Conservation (phyloP, 2,888 invertebrate species). For the Aphodius sticticus region DNA sequence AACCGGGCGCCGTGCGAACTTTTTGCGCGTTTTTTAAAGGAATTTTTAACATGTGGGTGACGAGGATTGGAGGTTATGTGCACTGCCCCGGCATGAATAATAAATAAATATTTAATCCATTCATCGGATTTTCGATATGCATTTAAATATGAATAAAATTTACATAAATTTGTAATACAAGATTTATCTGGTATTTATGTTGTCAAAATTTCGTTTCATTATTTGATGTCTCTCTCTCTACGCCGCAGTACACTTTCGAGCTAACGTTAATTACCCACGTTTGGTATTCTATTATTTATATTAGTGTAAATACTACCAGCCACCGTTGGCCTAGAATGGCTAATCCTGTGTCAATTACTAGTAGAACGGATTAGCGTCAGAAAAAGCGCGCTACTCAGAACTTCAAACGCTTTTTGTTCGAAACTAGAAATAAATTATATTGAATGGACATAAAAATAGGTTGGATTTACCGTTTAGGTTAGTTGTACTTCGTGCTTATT, state of each 20-base stretch:
- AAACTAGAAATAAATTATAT: too few species aligned
- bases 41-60: neutral
- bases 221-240: neutral
- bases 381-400: too few species aligned
- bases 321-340: too few species aligned
- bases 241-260: neutral
- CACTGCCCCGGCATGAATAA: neutral
- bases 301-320: neutral
- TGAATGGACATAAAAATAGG: too few species aligned
- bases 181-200: slow-evolving; percentile 4
- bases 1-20: too few species aligned
- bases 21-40: neutral
- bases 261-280: neutral
- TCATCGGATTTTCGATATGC: slow-evolving; percentile 4
- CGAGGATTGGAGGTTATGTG: neutral
- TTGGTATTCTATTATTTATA: slow-evolving; percentile 11
- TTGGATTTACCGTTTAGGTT: too few species aligned
- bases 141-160: neutral
- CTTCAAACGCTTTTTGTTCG: too few species aligned
- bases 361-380: too few species aligned
- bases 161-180: neutral
- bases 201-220: neutral
- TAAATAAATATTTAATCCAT: slow-evolving; percentile 4
- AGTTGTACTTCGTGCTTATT: too few species aligned
- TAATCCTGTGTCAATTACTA: too few species aligned